Conservation (phyloP, 2,797 vertebrate species). For the Acropternis orthonyx region DNA sequence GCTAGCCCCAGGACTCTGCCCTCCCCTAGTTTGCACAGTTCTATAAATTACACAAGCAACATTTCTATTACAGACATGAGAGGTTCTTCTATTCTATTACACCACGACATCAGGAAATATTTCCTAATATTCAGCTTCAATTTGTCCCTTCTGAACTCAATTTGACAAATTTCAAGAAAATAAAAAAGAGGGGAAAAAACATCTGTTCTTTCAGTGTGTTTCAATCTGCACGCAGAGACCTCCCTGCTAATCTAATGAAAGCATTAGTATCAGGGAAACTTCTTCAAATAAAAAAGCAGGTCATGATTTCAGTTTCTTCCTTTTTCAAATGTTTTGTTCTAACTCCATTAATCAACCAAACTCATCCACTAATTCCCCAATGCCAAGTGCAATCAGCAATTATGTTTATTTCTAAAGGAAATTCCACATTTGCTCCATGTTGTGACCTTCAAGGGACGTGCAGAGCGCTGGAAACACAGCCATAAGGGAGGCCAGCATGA, state of each 20-base stretch:
- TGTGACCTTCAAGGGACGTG: background rate
- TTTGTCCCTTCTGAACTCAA: background rate
- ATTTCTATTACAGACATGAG: conserved; percentile 13
- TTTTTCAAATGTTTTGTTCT: background rate
- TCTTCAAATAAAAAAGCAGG: background rate
- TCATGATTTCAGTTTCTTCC: background rate
- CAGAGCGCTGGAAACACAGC: background rate
- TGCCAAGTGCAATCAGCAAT: conserved; percentile 1
- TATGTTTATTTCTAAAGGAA: conserved; percentile 13
- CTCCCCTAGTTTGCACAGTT: background rate
- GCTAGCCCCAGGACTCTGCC: background rate
- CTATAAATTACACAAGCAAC: conserved; percentile 14
- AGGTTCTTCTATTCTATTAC: conserved; percentile 2
- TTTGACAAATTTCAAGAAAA: conserved; percentile 9
- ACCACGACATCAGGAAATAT: background rate
- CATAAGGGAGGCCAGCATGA: background rate
- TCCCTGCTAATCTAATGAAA: background rate
- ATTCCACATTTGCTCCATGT: background rate
- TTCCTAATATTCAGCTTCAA: background rate
- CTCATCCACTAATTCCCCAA: background rate
- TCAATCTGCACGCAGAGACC: background rate
- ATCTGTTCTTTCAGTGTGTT: background rate
- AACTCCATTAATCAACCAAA: conserved; percentile 4
- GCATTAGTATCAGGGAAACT: background rate
- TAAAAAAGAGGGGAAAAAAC: background rate